Evolutionary conservation across 1,140 invertebrate species (phyloP), one percentile per base, ranked within the genome.

Genomic region (Drosophila arawakana): DNA sequence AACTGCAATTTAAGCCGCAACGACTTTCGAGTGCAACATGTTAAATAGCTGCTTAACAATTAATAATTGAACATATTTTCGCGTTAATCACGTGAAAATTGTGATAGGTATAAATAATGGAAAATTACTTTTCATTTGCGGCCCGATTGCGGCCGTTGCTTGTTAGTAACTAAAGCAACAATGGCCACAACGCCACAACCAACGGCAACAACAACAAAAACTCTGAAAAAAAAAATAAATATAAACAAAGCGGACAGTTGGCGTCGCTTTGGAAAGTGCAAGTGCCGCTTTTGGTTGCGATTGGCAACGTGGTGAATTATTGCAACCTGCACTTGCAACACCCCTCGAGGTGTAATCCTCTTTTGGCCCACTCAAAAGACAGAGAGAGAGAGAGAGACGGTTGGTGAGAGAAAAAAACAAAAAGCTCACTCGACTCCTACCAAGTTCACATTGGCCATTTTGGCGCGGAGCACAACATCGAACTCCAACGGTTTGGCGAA

Each of bases 241-340:
- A 85, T 88, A 82, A 81, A 72, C 83, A 77, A 73, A 80, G n/a
- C 30, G 18, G 35, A 4, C 47, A 13, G 35, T 65, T 69, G 57
- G 72, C 78, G 82, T 73, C 66, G 79, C 73, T 70, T 85, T 86
- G 76, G 83, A 86, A 86, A 86, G 82, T 86, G 82, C 82, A 86
- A 86, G 76, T 81, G 82, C 69, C 57, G 62, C 39, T 43, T 37
- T 58, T 52, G 30, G 37, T 60, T 71, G 62, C 35, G 35, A 39
- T 7, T 65, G 76, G 72, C 78, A 85, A 85, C 82, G 77, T 89
- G 83, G 84, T 83, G 83, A 74, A 13, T 86, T 30, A 30, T 30
- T 30, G 25, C 25, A 30, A 30, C 25, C 3, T 88, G 39, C 50
- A 65, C 49, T 7, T 25, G 59, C 62, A 25, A 8, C 34, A 5